Base-by-base conservation (phyloP, 2,797 vertebrate species). In the Siniperca scherzeri region DNA sequence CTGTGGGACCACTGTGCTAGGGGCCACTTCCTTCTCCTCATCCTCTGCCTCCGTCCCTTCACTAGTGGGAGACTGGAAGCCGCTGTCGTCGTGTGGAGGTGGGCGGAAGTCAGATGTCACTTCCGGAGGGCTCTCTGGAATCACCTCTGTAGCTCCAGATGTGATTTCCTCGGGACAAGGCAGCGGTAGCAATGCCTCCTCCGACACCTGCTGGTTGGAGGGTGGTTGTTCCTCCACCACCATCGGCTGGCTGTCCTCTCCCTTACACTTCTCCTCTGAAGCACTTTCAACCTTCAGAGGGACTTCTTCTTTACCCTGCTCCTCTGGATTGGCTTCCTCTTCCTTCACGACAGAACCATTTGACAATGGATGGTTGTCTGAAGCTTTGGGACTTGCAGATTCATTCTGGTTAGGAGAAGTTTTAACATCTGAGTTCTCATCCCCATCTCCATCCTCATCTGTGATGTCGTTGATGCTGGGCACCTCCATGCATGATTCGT, bases 401-500 rank as follows among this genome's bases (percentile, higher is more conserved):
- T 82, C 88, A 1, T 84, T 72, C 1, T 72, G 72, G 7, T 57
- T 90, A 52, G 87, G 69, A 46, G 57, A 89, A 89, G 38, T 59
- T 0, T 70, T 4, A 0, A 0, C 1, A 76, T 92, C 91, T 0
- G 12, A 46, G 30, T 1, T 7, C 38, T 84, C 64, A 6, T 44
- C 84, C 44, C 0, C 40, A 14, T 46, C 53, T 3, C 21, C 84
- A 22, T 1, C 42, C 56, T 89, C 92, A 87, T 95, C 94, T 0
- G 89, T 93, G 74, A 96, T 96, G 74, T 87, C 4, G 0, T 93
- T 91, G 7, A 92, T 81, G 7, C 86, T 69, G 0, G 96, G 89
- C 0, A 53, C 87, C 81, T 96, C 97, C 0, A 93, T 17, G 1
- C 91, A 91, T 0, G 93, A 93, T 48, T 96, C 95, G 0, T 92